Percentiles rank a stretch among this genome's conserved stretches.
Conservation (phyloP, 2,797 vertebrate species). For the Acanthornis magna region DNA sequence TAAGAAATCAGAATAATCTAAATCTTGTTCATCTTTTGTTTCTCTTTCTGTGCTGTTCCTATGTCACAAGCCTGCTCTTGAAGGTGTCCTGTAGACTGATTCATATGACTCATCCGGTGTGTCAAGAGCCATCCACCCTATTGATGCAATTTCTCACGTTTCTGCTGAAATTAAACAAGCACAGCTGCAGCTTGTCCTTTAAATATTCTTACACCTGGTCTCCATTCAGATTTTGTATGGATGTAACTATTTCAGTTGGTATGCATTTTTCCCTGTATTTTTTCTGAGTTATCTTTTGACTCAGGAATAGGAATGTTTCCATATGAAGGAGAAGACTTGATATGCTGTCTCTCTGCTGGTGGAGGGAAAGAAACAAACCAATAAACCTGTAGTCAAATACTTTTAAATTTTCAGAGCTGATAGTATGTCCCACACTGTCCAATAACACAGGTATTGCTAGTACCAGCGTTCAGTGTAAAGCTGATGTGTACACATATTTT, state of each 20-base stretch:
- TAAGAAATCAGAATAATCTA: neutral
- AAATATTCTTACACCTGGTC: neutral
- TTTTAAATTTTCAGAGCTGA: neutral
- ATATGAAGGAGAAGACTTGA: neutral
- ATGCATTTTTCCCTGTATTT: neutral
- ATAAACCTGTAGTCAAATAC: neutral
- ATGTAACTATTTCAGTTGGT: neutral
- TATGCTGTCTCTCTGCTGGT: neutral
- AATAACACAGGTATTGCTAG: neutral
- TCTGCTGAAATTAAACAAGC: conserved; percentile 17
- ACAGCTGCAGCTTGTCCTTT: conserved; percentile 28
- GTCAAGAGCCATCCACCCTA: neutral
- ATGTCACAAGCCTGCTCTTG: neutral
- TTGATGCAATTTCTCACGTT: conserved; percentile 21
- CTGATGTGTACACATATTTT: neutral
- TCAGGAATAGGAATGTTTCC: neutral
- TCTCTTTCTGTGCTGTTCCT: neutral
- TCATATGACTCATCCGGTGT: neutral
- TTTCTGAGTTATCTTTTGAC: neutral
- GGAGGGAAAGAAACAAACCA: neutral
- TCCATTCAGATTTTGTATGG: neutral
- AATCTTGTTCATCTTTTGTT: neutral
- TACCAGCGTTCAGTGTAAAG: neutral
- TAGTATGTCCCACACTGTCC: neutral
- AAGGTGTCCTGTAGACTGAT: neutral